Percentiles rank a stretch among this genome's conserved stretches.
Evolutionary conservation across 2,888 invertebrate species (phyloP).

Genomic region (Brachyptera risi): DNA sequence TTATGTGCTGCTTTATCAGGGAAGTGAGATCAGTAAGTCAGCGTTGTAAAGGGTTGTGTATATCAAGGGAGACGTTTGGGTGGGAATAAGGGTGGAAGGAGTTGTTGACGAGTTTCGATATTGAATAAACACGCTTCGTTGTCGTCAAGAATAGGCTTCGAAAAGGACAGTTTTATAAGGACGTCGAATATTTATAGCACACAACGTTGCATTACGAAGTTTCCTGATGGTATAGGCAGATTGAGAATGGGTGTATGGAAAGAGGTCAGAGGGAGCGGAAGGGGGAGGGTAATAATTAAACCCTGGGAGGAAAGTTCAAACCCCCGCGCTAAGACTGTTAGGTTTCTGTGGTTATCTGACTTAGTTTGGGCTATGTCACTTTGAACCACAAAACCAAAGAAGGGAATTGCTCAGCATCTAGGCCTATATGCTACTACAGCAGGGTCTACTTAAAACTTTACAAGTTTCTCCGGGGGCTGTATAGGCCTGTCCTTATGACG

Average conservation of each 20-base stretch:
- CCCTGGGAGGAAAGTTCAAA: conserved; percentile 3
- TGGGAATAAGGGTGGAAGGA: neutral
- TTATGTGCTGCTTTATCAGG: conserved; percentile 20
- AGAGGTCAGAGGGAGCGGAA: no score
- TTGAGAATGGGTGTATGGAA: no score
- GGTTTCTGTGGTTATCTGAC: conserved; percentile 20
- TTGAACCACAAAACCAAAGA: conserved; percentile 17
- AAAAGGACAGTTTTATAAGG: conserved; percentile 5
- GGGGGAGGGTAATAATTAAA: conserved; percentile 9
- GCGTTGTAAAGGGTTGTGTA: conserved; percentile 9
- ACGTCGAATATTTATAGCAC: conserved; percentile 1
- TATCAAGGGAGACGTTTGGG: neutral
- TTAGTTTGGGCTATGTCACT: conserved; percentile 19
- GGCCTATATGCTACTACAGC: no score
- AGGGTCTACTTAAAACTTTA: conserved; percentile 9
- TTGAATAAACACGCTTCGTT: conserved; percentile 19
- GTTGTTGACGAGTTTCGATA: neutral
- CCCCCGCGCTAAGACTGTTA: conserved; percentile 12
- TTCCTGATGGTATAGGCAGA: conserved; percentile 10
- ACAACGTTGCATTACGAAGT: conserved; percentile 6
- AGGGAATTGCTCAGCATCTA: conserved; percentile 14
- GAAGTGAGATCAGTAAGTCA: conserved; percentile 18
- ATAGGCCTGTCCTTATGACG: no score
- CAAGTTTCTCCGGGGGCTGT: conserved; percentile 12
- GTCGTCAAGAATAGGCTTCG: neutral